phyloP scores from a whole-genome alignment of 2,797 vertebrate genomes.

The Agapornis canus region DNA sequence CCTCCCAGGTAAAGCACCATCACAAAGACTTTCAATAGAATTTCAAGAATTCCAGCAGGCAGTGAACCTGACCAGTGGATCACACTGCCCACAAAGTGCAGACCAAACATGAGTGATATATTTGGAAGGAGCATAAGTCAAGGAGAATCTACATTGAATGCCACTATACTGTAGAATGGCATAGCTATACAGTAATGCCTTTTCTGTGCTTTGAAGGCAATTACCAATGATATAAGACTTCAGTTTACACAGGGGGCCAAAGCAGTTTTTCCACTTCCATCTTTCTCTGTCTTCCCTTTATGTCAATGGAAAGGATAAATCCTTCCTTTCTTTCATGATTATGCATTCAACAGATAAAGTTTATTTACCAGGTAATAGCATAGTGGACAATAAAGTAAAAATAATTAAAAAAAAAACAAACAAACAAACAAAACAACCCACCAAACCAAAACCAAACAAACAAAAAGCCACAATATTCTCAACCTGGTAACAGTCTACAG shows the following conservation, averaged over 20 bases:
- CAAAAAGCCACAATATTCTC: background rate
- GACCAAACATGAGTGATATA: background rate
- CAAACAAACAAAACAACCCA: background rate
- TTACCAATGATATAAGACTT: background rate
- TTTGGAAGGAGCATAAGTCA: background rate
- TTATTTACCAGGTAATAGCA: background rate
- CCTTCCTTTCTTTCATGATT: background rate
- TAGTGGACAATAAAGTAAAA: background rate
- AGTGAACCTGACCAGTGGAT: background rate
- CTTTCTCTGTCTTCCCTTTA: background rate
- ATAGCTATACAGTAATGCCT: background rate
- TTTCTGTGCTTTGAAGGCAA: background rate
- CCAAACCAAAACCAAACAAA: background rate
- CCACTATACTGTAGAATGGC: background rate
- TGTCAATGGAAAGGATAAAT: background rate
- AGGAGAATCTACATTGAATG: background rate
- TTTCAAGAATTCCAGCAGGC: background rate
- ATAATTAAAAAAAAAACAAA: too few species aligned
- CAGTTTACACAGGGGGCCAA: background rate
- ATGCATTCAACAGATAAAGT: background rate
- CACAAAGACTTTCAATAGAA: background rate
- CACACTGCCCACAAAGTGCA: background rate
- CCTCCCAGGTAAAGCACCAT: background rate
- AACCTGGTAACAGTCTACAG: background rate
- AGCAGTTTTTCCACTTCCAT: background rate